These are phyloP conservation scores for Charaxes varanes DNA, from an alignment of 1,140 invertebrate species.

Conservation along the genomic window DNA sequence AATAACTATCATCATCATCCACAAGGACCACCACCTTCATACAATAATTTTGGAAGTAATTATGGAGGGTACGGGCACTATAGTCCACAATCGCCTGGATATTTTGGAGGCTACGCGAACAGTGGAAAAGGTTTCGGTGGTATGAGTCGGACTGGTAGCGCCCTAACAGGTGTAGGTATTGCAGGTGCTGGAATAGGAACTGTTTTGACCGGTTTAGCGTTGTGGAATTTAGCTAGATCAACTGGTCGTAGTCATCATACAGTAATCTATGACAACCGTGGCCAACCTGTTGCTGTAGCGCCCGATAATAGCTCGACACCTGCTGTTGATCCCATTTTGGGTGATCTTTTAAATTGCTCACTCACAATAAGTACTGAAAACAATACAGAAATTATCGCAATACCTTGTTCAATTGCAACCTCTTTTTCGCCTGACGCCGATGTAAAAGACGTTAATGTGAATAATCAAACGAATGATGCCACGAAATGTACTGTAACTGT, in stretches of 20 bases:
- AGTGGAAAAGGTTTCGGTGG: conserved; percentile 49
- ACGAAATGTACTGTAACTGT: conserved; percentile 67
- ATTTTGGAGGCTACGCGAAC: conserved; percentile 47
- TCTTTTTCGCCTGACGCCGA: conserved; percentile 64
- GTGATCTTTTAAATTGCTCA: conserved; percentile 66
- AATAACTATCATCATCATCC: conserved; percentile 39
- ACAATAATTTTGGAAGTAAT: conserved; percentile 33
- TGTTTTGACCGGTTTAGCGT: conserved; percentile 63
- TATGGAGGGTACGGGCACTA: conserved; percentile 38
- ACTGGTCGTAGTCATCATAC: conserved; percentile 60
- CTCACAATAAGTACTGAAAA: conserved; percentile 58
- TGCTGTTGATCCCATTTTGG: conserved; percentile 52
- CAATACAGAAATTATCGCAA: conserved; percentile 58
- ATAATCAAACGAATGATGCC: conserved; percentile 36
- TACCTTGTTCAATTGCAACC: conserved; percentile 70
- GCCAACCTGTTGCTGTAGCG: conserved; percentile 56
- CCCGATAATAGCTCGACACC: conserved; percentile 44
- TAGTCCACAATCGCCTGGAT: conserved; percentile 48
- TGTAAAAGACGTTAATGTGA: conserved; percentile 40
- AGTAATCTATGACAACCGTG: conserved; percentile 60
- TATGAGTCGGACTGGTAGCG: conserved; percentile 42
- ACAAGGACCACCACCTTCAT: conserved; percentile 50
- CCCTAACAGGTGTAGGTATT: conserved; percentile 56
- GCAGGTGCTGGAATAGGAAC: conserved; percentile 65
- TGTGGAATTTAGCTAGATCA: conserved; percentile 70